Conservation (phyloP, 2,888 invertebrate genomes). For the Abscondita cerata region DNA sequence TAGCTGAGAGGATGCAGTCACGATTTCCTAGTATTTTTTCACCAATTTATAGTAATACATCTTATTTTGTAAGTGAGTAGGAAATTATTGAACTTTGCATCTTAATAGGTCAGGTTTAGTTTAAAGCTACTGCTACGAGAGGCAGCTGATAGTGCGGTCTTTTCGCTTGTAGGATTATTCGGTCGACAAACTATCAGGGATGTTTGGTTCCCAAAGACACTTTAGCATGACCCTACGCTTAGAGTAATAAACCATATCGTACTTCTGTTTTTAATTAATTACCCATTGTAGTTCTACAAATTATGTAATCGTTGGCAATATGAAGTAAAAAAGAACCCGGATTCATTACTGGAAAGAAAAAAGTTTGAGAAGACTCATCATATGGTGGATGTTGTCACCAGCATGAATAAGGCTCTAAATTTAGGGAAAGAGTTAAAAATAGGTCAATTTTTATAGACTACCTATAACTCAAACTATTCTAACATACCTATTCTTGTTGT, state of each 20-base stretch:
- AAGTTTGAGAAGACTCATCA: constrained; percentile 47
- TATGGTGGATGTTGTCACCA: constrained; percentile 64
- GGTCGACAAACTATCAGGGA: constrained; percentile 67
- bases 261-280: neutral
- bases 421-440: constrained; percentile 56
- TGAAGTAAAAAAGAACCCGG: constrained; percentile 52
- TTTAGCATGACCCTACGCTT: constrained; percentile 59
- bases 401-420: constrained; percentile 68
- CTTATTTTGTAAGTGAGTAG: constrained; percentile 8
- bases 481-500: constrained; percentile 39
- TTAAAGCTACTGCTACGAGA: constrained; percentile 61
- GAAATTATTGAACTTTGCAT: too few relatives aligned
- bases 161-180: constrained; percentile 79
- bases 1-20: constrained; percentile 76
- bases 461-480: too few relatives aligned
- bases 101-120: neutral
- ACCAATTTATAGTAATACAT: constrained; percentile 60
- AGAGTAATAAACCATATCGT: constrained; percentile 46
- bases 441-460: too few relatives aligned
- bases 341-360: constrained; percentile 42
- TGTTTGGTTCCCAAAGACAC: constrained; percentile 70
- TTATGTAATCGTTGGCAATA: constrained; percentile 53
- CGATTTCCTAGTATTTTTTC: constrained; percentile 72
- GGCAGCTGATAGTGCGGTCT: constrained; percentile 76
- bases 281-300: constrained; percentile 54